A percentile compares a stretch with the other conserved stretches of the same genome.
Conservation (phyloP, 2,113 vertebrate species). For the Tachuris rubrigastra region DNA sequence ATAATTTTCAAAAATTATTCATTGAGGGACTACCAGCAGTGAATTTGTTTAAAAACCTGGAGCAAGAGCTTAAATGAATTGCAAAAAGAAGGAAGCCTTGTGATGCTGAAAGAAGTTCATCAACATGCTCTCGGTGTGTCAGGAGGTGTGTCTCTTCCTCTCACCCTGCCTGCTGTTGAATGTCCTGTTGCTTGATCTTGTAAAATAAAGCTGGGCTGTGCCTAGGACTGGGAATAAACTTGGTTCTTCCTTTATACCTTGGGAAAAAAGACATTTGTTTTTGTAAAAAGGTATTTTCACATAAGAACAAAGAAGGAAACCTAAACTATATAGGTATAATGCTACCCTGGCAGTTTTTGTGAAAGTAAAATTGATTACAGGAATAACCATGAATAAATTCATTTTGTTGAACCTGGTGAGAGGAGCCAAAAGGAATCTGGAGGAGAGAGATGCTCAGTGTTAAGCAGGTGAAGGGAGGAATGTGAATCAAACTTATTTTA, state of each 20-base stretch:
- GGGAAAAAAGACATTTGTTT: background rate
- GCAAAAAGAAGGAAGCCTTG: background rate
- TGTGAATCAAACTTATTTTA: background rate
- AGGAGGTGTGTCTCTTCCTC: background rate
- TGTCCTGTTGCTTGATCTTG: background rate
- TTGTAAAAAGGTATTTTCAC: background rate
- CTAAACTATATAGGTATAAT: background rate
- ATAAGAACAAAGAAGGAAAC: background rate
- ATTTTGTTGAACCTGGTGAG: background rate
- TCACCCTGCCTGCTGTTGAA: background rate
- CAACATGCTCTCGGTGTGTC: background rate
- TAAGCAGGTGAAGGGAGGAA: background rate
- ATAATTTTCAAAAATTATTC: background rate
- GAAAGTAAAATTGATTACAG: background rate
- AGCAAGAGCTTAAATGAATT: slow-evolving; percentile 27
- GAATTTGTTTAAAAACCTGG: background rate
- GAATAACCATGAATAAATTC: background rate
- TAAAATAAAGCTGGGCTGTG: background rate
- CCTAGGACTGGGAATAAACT: background rate
- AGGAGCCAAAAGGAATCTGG: background rate
- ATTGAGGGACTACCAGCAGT: background rate
- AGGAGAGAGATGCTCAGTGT: background rate
- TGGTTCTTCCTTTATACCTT: background rate
- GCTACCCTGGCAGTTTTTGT: background rate
- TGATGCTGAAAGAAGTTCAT: slow-evolving; percentile 28